Evolutionary conservation across 2,888 invertebrate species (phyloP), one percentile per base, ranked within the genome.

Genomic region (Hybos culiciformis): DNA sequence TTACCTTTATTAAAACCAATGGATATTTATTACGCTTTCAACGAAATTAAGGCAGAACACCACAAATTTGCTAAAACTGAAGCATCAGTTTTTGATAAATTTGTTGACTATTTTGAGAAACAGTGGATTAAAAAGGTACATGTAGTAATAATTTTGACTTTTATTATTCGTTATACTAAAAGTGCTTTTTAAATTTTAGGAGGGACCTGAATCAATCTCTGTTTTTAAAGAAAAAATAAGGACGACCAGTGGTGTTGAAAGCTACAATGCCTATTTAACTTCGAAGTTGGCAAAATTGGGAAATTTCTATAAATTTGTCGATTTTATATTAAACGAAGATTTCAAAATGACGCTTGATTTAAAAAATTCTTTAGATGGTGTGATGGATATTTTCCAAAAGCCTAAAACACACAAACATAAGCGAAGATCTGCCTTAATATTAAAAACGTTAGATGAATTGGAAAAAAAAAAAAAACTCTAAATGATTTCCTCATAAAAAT

Each of bases 1-100:
- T 41, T 45, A 18, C 42, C 38, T 34, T 34, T 42, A n/a, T 39
- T 39, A 32, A 41, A 34, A 31, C 38, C 38, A 18, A 29, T 38
- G 26, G 36, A 44, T 23, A 23, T 42, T 39, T 29, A 15, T 32
- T 11, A 33, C 39, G 29, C 29, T n/a, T 29, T 29, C 2, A 29
- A n/a, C 29, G 4, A 12, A 29, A 29, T 7, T n/a, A n/a, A 29
- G 12, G n/a, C n/a, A n/a, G n/a, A n/a, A 12, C 29, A 12, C n/a
- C n/a, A n/a, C n/a, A n/a, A n/a, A n/a, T n/a, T n/a, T n/a, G n/a
- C n/a, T n/a, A 12, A 29, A n/a, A n/a, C 4, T 29, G n/a, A 12
- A 12, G 2, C 12, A 29, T n/a, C 5, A n/a, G 12, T 29, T 29
- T 29, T 29, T 29, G n/a, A 5, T n/a, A 12, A 12, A 29, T 29